Evolutionary conservation across 2,797 vertebrate species (phyloP).

Genomic region (Aselliscus stoliczkanus): DNA sequence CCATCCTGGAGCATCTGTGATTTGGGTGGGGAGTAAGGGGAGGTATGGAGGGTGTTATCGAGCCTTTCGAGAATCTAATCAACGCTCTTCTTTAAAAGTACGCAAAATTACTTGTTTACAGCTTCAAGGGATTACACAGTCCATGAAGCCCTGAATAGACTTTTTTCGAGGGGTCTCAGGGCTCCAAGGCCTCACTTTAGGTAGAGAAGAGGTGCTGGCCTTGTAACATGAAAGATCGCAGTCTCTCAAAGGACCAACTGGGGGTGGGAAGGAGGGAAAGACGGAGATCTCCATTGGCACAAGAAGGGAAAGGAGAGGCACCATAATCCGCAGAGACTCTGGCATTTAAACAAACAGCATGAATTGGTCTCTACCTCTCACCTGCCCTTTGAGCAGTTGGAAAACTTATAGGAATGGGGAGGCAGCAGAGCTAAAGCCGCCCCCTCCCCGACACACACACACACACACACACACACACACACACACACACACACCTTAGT

Average conservation of each 20-base stretch:
- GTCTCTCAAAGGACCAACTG: background rate
- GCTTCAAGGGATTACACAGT: background rate
- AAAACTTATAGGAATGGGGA: background rate
- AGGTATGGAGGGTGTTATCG: background rate
- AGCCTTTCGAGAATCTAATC: slow-evolving; percentile 18
- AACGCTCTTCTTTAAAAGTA: slow-evolving; percentile 21
- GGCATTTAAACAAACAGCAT: background rate
- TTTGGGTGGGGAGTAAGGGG: no score
- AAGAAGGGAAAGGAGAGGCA: background rate
- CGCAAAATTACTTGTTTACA: background rate
- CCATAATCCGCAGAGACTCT: background rate
- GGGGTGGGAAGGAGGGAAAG: background rate
- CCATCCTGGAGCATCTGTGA: background rate
- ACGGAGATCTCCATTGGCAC: background rate
- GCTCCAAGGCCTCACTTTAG: background rate
- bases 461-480: no score
- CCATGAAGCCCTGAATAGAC: background rate
- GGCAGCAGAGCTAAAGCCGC: background rate
- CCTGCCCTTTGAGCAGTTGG: background rate
- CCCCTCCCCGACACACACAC: no score
- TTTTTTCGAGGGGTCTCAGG: background rate
- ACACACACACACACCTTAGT: no score
- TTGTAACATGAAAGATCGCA: background rate
- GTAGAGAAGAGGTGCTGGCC: background rate
- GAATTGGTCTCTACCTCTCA: background rate